Conservation (phyloP, 2,797 vertebrate genomes). For the Tenualosa ilisha region DNA sequence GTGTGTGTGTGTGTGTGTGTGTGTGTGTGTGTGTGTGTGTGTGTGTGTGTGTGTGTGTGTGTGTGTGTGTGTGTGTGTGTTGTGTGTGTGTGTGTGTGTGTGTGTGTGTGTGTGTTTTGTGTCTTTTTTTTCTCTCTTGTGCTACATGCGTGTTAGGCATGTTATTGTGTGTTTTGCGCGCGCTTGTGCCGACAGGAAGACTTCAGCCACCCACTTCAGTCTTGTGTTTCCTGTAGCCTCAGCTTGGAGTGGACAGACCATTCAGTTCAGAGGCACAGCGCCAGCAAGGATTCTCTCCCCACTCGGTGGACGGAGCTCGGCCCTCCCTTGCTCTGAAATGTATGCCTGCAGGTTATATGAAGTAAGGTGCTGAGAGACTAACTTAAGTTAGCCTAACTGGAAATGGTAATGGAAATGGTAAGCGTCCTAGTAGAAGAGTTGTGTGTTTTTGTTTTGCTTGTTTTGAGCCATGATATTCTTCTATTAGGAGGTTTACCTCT, state of each 20-base stretch:
- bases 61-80: slow-evolving; percentile 4
- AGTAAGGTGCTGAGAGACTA: no score
- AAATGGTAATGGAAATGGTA: no score
- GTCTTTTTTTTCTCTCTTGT: neutral
- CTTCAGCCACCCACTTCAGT: slow-evolving; percentile 42
- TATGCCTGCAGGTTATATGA: neutral
- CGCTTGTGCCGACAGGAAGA: slow-evolving; percentile 44
- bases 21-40: neutral
- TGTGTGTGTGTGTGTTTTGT: slow-evolving; percentile 10
- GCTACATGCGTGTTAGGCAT: slow-evolving; percentile 15
- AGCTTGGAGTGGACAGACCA: slow-evolving; percentile 32
- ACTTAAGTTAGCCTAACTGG: no score
- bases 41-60: neutral
- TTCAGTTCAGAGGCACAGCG: neutral
- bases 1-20: slow-evolving; percentile 10
- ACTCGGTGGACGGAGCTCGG: neutral
- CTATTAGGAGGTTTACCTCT: no score
- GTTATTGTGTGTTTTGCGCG: slow-evolving; percentile 19
- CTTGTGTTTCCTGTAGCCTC: slow-evolving; percentile 53
- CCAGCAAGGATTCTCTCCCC: neutral
- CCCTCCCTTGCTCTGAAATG: neutral
- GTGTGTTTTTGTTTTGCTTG: no score
- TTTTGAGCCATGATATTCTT: no score
- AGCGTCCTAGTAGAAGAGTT: no score
- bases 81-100: neutral